Evolutionary conservation across 2,797 vertebrate species (phyloP), one percentile per base, ranked within the genome.

Genomic region (Diceros bicornis): DNA sequence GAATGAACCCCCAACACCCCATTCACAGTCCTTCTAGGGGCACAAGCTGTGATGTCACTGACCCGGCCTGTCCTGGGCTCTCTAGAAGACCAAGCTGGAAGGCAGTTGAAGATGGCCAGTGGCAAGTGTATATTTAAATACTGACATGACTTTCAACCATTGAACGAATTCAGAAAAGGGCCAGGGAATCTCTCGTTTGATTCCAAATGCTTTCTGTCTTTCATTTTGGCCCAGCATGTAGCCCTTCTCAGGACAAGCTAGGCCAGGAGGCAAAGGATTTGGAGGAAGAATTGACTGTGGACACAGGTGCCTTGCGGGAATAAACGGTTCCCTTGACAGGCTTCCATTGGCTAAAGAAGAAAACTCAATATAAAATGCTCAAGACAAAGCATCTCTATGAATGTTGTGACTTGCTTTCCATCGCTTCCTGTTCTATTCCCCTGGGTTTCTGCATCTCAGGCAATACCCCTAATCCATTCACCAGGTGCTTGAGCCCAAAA

Each of bases 41-140:
- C 13, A 69, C 20, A 41, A 8, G 41, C 4, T 8, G 14, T 9
- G 0, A 6, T 10, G 14, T 13, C 1, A 0, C 50, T 68, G n/a
- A 21, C 32, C 7, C 20, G 61, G 18, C 34, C 41, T 69, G 27
- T 13, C 57, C 23, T 37, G 29, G 69, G 27, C 7, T 69, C 11
- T 47, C 68, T 7, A 23, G 86, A 32, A 64, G 84, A 74, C 34
- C 17, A 20, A 66, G 32, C 32, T 14, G 61, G 37, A 66, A 52
- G 62, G 44, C 21, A 50, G 75, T 18, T 59, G n/a, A n/a, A 18
- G 64, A n/a, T 20, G 69, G 23, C 27, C n/a, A 29, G 57, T 7
- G 14, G 12, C 44, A 57, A 92, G 44, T 1, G 3, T 20, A 9
- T 74, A 55, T 4, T 37, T 69, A 64, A n/a, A 34, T 6, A 16